These are phyloP conservation scores for Dasyurus viverrinus DNA, from an alignment of 2,113 vertebrate species.

Conservation along the genomic window DNA sequence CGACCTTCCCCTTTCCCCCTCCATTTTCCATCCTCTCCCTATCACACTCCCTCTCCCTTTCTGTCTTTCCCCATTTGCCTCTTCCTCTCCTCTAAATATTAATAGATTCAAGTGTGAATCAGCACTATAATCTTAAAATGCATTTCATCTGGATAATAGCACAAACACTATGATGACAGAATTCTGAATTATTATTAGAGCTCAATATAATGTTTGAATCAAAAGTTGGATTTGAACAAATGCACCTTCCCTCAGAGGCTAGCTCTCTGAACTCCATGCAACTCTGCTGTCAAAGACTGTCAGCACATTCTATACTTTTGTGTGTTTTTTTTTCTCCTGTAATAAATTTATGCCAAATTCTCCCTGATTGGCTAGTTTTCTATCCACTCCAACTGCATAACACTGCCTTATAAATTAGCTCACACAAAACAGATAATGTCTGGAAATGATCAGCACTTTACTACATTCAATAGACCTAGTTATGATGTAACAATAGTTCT, in stretches of 20 bases:
- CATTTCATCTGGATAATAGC: conserved; percentile 71
- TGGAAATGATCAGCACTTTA: background rate
- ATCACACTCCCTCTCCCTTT: background rate
- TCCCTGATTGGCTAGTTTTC: background rate
- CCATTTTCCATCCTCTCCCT: accelerated
- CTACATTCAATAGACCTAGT: background rate
- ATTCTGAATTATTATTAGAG: conserved; percentile 68
- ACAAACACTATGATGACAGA: conserved; percentile 63
- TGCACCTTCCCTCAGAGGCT: background rate
- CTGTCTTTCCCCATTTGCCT: background rate
- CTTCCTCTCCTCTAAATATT: conserved; percentile 60
- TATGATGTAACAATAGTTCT: background rate
- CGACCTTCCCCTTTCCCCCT: too few relatives aligned
- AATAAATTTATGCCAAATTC: background rate
- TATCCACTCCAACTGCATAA: background rate
- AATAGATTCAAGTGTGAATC: conserved; percentile 77
- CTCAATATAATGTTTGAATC: conserved; percentile 58
- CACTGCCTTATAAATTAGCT: background rate
- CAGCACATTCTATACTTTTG: background rate
- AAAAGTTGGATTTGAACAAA: conserved; percentile 29
- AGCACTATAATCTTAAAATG: conserved; percentile 76
- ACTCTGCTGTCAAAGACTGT: background rate
- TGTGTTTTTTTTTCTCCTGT: background rate
- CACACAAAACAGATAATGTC: background rate
- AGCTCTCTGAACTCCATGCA: background rate